These are phyloP conservation scores for Omphaloscelis lunosa DNA, from an alignment of 2,888 invertebrate species.

Conservation along the genomic window DNA sequence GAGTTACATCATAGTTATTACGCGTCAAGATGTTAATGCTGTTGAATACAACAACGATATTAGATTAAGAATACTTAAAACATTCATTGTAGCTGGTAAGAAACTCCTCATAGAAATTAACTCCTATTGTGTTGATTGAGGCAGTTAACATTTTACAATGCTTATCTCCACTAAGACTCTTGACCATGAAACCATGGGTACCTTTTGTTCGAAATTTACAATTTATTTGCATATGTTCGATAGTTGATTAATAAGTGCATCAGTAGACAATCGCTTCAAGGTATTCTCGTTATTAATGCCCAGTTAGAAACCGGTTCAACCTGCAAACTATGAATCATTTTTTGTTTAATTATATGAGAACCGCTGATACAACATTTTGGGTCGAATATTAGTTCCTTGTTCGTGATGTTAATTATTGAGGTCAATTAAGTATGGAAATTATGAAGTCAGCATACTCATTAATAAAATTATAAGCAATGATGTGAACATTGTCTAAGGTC, in stretches of 20 bases:
- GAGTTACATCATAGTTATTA: conserved; percentile 74
- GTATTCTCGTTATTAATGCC: conserved; percentile 53
- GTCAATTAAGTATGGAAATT: conserved; percentile 45
- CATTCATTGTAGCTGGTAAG: conserved; percentile 33
- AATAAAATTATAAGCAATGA: conserved; percentile 19
- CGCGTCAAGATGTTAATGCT: conserved; percentile 29
- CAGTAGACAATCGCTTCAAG: conserved; percentile 54
- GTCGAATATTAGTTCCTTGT: conserved; percentile 44
- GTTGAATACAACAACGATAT: conserved; percentile 23
- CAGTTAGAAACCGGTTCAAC: conserved; percentile 53
- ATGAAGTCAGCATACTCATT: conserved; percentile 29
- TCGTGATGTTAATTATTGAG: conserved; percentile 42
- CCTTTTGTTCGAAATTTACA: conserved; percentile 39
- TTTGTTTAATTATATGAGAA: conserved; percentile 50
- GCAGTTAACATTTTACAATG: conserved; percentile 40
- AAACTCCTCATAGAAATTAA: conserved; percentile 45
- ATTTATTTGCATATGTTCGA: conserved; percentile 54
- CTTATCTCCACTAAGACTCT: conserved; percentile 43
- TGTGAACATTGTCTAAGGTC: conserved; percentile 5
- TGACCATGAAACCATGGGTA: conserved; percentile 39
- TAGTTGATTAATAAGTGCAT: conserved; percentile 60
- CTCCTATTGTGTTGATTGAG: conserved; percentile 53
- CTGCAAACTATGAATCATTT: conserved; percentile 55
- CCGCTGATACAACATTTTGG: conserved; percentile 37
- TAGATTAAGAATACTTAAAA: conserved; percentile 52